phyloP scores from a whole-genome alignment of 2,113 vertebrate genomes.

The Gymnocephalus cernua region DNA sequence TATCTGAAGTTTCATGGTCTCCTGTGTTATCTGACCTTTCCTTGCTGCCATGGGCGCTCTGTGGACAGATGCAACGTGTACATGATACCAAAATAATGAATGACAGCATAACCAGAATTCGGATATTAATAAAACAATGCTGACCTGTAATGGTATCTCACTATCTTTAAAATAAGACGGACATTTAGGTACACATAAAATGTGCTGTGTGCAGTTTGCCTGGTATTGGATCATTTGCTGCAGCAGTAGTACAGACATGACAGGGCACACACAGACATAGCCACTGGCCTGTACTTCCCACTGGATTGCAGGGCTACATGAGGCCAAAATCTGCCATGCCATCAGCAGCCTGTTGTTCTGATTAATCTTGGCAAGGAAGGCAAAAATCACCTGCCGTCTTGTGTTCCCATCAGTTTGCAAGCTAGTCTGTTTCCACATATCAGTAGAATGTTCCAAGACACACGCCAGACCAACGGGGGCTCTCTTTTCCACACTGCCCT shows the following conservation, averaged over 20 bases:
- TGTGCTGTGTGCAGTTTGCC: conserved; percentile 8
- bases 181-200: neutral
- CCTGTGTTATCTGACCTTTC: conserved; percentile 35
- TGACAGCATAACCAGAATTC: conserved; percentile 16
- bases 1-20: conserved; percentile 38
- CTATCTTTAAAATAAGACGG: neutral
- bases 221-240: conserved; percentile 5
- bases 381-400: conserved; percentile 79
- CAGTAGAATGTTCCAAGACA: conserved; percentile 77
- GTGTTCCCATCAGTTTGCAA: conserved; percentile 70
- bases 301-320: conserved; percentile 46
- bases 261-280: conserved; percentile 35
- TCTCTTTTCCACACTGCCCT: conserved; percentile 69
- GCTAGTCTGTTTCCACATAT: conserved; percentile 75
- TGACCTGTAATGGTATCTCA: neutral
- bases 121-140: conserved; percentile 26
- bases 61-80: conserved; percentile 27
- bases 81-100: conserved; percentile 18
- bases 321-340: conserved; percentile 48
- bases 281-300: conserved; percentile 36
- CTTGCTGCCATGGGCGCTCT: neutral
- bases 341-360: conserved; percentile 68
- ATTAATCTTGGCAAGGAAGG: conserved; percentile 70
- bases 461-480: conserved; percentile 74
- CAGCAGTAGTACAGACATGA: conserved; percentile 8